phyloP scores from a whole-genome alignment of 2,888 invertebrate species.

The Phoenoteleia sp. region DNA sequence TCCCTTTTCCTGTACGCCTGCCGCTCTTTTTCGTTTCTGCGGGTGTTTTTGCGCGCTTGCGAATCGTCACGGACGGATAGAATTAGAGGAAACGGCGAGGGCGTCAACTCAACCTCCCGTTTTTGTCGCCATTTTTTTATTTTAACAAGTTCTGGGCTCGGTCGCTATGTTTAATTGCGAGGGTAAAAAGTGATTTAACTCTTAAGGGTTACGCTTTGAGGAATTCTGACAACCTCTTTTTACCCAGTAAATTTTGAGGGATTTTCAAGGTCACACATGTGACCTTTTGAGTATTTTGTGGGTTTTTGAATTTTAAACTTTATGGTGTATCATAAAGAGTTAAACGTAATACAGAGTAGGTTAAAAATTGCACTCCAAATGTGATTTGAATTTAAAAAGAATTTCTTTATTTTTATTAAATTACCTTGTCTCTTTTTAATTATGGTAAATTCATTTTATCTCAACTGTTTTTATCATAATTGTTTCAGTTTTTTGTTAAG shows the following conservation, averaged over 20 bases:
- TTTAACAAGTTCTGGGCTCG: conserved; percentile 51
- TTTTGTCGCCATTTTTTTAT: conserved; percentile 5
- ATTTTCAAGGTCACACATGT: conserved; percentile 15
- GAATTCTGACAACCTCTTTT: conserved; percentile 17
- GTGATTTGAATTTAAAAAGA: no score
- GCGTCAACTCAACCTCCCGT: neutral
- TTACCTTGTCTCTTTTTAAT: no score
- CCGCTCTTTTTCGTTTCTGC: neutral
- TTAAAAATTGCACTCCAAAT: no score
- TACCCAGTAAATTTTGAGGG: neutral
- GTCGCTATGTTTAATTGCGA: conserved; percentile 35
- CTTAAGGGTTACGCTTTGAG: conserved; percentile 3
- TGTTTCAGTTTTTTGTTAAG: no score
- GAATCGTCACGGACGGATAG: conserved; percentile 50
- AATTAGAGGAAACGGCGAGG: conserved; percentile 42
- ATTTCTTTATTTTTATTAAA: no score
- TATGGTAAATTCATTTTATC: no score
- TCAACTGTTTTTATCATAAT: no score
- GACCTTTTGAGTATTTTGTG: neutral
- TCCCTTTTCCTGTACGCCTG: neutral
- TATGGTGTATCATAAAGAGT: no score
- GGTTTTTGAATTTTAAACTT: neutral
- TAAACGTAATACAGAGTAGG: no score
- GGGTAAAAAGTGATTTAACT: conserved; percentile 27
- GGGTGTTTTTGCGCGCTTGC: conserved; percentile 23